Base-by-base conservation (phyloP, 2,888 invertebrate species). In the Rapana venosa region DNA sequence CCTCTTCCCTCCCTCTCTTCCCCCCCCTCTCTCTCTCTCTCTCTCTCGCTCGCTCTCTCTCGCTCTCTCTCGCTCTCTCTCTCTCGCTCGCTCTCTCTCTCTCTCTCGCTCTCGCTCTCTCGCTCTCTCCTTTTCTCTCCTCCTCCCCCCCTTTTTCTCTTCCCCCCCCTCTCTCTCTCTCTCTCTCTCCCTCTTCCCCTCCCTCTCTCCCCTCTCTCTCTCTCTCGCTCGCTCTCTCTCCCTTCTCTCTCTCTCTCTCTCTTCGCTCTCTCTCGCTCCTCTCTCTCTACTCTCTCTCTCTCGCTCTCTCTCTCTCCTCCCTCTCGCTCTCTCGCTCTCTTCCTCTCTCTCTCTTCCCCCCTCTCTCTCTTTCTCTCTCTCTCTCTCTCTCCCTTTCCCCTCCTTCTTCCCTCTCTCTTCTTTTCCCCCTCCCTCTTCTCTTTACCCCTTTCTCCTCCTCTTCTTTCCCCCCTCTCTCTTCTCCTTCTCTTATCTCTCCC, bases 81-180 rank as follows among this genome's bases (percentile, higher is more conserved):
- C 84, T 84, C 84, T 84, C 84, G 47, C 84, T 84, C 84, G 47
- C 84, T 84, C 84, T 84, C 84, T 84, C 84, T 84, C 83, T 83
- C 83, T 83, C 83, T 83, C 83, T 83, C 83, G 35, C 36, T 83
- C 36, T 83, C 36, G 35, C 83, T 56, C 22, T 47, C 22, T 36
- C n/a, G 35, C 84, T 26, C 8, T 56, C 47, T 84, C n/a, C n/a
- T n/a, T n/a, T n/a, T n/a, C n/a, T n/a, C n/a, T n/a, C n/a, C n/a
- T n/a, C n/a, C n/a, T n/a, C n/a, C n/a, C n/a, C n/a, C n/a, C n/a
- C n/a, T n/a, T n/a, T n/a, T n/a, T 77, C 32, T 77, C 22, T 30
- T 30, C 5, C 13, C 17, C 13, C 30, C 30, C 30, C 0, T n/a
- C 30, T 30, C 17, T 77, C 77, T 77, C 30, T 30, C 30, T 30